Base-by-base conservation (phyloP, 1,140 invertebrate genomes). In the Drosophila rufa region DNA sequence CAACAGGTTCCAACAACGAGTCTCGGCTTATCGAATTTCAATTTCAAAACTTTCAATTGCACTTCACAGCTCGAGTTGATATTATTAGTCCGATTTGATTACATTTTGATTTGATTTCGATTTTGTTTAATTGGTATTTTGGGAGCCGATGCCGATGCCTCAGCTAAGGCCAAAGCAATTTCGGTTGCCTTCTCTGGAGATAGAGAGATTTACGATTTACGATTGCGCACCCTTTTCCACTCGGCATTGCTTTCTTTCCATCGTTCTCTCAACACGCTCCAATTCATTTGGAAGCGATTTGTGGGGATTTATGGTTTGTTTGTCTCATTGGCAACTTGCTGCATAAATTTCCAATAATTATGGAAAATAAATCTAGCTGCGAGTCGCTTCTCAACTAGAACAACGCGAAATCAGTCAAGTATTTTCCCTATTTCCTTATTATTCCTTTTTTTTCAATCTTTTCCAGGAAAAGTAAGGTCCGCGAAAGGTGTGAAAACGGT, bases 401-500 rank as follows among this genome's bases (percentile, higher is more conserved):
- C 65, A 75, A 76, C 66, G 61, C 48, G 51, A 79, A 86, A 82
- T 87, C 84, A 83, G 66, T 86, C 79, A 81, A 85, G 83, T 86
- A 69, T 86, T 86, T 82, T 73, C 7, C 43, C 15, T 68, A 22
- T 22, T 27, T 47, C 27, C 27, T 30, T 30, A 25, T 27, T 27
- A 17, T 30, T 40, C 14, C n/a, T 15, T 12, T 19, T 19, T 42
- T 1, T 9, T 19, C 6, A 11, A 12, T 9, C 9, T 46, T 36
- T 0, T 1, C 27, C 17, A 22, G 75, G 69, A 85, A 73, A 67
- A 40, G 57, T 65, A 64, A 42, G 50, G 40, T 33, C 42, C 46
- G 15, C 19, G 30, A 46, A 84, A 87, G 84, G 84, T 89, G 84
- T 87, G 85, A 89, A 89, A 87, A 83, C 83, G 74, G 70, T 75